Evolutionary conservation across 1,140 invertebrate species (phyloP).

Genomic region (Nixonia krombeini): DNA sequence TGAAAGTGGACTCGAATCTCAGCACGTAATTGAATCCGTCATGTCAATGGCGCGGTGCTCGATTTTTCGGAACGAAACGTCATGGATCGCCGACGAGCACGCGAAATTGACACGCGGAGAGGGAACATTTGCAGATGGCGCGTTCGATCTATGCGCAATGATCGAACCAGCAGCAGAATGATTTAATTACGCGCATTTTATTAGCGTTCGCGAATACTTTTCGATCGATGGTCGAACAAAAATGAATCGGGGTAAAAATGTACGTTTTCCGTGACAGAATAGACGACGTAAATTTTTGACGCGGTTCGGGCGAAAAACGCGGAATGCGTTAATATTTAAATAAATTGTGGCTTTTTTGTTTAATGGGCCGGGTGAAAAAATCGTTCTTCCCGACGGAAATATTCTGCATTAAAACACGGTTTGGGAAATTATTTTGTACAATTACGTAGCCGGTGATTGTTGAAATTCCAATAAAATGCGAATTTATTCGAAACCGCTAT

Average conservation of each 20-base stretch:
- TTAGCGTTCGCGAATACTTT: conserved; percentile 15
- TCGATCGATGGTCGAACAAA: conserved; percentile 4
- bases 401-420: no score
- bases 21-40: conserved; percentile 4
- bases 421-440: no score
- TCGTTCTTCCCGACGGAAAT: no score
- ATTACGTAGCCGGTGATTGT: no score
- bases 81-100: conserved; percentile 7
- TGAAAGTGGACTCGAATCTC: conserved; percentile 2
- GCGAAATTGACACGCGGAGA: conserved; percentile 11
- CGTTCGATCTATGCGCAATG: conserved; percentile 1
- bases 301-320: no score
- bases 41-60: background rate
- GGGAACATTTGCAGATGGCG: conserved; percentile 13
- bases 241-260: background rate
- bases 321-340: no score
- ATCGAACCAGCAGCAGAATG: conserved; percentile 1
- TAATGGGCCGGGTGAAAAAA: no score
- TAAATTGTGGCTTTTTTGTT: no score
- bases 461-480: no score
- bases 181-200: conserved; percentile 19
- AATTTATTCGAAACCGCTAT: no score
- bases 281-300: no score
- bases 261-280: background rate
- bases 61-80: conserved; percentile 10